Conservation (phyloP, 2,888 invertebrate genomes). For the Epistrophella euchroma region DNA sequence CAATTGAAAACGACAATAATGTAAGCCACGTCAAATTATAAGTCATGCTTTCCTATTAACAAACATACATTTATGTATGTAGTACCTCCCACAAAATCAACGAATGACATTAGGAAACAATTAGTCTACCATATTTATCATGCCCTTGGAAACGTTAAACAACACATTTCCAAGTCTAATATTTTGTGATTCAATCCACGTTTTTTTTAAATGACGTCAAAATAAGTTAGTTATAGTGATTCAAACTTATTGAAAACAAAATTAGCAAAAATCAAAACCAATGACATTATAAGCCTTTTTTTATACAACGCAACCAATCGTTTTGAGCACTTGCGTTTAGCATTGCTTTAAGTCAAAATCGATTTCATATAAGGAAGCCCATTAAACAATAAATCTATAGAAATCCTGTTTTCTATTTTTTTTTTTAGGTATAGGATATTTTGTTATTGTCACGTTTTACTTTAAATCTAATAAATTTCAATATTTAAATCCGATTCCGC, state of each 20-base stretch:
- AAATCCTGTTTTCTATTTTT: slow-evolving; percentile 19
- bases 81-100: no score
- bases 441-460: neutral
- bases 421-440: neutral
- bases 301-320: slow-evolving; percentile 31
- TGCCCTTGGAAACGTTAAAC: no score
- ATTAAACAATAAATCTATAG: slow-evolving; percentile 47
- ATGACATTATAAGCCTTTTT: slow-evolving; percentile 47
- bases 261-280: slow-evolving; percentile 15
- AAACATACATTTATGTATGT: no score
- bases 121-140: no score
- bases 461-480: neutral
- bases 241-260: neutral
- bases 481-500: slow-evolving; percentile 6
- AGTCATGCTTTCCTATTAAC: no score
- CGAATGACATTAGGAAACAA: no score
- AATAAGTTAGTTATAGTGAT: neutral
- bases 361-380: slow-evolving; percentile 55
- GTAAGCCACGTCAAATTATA: no score
- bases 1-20: no score
- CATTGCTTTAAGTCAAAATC: slow-evolving; percentile 25
- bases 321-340: neutral
- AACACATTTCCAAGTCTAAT: no score
- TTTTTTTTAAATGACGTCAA: neutral
- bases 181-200: no score